Percentiles rank a stretch among this genome's conserved stretches.
Evolutionary conservation across 2,113 vertebrate species (phyloP).

Genomic region (Cyanistes caeruleus): DNA sequence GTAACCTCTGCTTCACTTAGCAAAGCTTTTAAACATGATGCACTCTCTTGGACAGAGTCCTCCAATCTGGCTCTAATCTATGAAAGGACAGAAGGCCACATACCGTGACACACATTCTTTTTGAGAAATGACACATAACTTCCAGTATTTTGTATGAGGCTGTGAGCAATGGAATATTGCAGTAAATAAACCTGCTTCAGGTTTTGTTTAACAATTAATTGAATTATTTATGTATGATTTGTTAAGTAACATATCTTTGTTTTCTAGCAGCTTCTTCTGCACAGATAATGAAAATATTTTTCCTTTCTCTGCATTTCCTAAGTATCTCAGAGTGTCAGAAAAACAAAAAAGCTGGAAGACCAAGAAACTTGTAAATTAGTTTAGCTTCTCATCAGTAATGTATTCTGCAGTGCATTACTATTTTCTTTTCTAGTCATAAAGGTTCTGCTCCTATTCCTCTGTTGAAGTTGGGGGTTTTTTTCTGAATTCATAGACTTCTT

Average conservation of each 20-base stretch:
- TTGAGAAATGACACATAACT: not conserved
- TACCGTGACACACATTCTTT: not conserved
- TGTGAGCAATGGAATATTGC: not conserved
- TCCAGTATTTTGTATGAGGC: not conserved
- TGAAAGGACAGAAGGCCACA: fast-evolving
- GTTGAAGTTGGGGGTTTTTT: not conserved
- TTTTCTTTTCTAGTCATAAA: not conserved
- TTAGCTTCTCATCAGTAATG: not conserved
- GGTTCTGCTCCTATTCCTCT: not conserved
- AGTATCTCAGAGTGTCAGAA: not conserved
- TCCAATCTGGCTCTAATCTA: not conserved
- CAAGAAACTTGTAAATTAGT: not conserved
- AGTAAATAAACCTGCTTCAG: not conserved
- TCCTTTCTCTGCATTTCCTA: not conserved
- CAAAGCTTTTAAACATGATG: not conserved
- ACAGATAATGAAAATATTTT: not conserved
- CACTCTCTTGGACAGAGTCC: not conserved
- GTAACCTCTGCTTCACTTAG: not conserved
- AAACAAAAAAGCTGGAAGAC: not conserved
- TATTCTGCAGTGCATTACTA: not conserved
- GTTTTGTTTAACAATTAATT: not conserved
- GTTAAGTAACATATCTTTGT: not conserved
- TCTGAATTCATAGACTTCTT: not conserved
- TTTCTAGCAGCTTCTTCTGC: not conserved
- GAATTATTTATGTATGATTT: not conserved